These are phyloP conservation scores for Hemaris fuciformis DNA, from an alignment of 2,888 invertebrate genomes.

Conservation along the genomic window DNA sequence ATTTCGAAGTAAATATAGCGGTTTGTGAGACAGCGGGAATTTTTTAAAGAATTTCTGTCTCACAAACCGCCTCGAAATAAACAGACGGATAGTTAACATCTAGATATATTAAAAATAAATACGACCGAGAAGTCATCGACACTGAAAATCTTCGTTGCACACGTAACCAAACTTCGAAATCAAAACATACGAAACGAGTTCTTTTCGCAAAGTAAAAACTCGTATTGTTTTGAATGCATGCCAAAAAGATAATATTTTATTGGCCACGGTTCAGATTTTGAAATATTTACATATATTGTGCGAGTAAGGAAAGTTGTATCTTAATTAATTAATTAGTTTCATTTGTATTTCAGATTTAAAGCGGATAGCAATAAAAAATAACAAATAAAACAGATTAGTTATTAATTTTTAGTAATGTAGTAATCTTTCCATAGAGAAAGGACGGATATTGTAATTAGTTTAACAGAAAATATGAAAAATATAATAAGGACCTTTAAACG, in stretches of 20 bases:
- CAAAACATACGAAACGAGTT: conserved; percentile 9
- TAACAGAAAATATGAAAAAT: too few species aligned
- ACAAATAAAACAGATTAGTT: too few species aligned
- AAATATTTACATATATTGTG: conserved; percentile 8
- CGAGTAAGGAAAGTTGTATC: background rate
- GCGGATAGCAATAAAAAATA: too few species aligned
- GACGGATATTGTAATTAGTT: too few species aligned
- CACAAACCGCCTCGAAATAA: background rate
- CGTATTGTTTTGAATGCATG: conserved; percentile 14
- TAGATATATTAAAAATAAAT: background rate
- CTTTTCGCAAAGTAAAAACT: conserved; percentile 2
- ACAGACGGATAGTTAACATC: background rate
- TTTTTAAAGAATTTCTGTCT: background rate
- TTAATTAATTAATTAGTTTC: background rate
- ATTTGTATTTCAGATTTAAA: too few species aligned
- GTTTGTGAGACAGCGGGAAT: background rate
- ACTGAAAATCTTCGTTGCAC: conserved; percentile 34
- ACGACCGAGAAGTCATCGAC: conserved; percentile 25
- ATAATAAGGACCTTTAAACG: too few species aligned
- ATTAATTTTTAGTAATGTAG: too few species aligned
- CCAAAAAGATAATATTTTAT: conserved; percentile 17
- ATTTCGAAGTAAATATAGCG: background rate
- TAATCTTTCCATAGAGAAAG: too few species aligned
- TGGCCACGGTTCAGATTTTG: conserved; percentile 10
- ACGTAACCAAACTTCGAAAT: conserved; percentile 36